Percentiles rank a stretch among this genome's conserved stretches.
phyloP scores from a whole-genome alignment of 1,140 invertebrate genomes.

The Zaprionus tsacasi region DNA sequence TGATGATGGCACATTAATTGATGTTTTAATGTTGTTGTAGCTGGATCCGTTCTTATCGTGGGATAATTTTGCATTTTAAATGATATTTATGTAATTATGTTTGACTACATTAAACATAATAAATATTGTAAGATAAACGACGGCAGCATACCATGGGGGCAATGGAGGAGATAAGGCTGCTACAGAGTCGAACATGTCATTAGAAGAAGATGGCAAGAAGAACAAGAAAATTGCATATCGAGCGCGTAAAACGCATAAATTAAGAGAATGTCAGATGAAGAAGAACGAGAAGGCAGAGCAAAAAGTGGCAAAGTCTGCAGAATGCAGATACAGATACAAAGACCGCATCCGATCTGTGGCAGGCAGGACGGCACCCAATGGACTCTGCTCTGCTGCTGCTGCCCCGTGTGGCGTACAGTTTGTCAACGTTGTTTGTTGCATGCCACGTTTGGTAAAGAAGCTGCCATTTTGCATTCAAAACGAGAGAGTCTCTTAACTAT shows the following conservation, averaged over 20 bases:
- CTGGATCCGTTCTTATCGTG: conserved; percentile 32
- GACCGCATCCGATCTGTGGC: neutral
- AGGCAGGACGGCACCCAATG: neutral
- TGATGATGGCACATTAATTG: conserved; percentile 37
- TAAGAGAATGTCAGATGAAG: conserved; percentile 36
- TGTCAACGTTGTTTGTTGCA: conserved; percentile 41
- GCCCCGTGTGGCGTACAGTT: conserved; percentile 38
- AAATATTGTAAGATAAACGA: conserved; percentile 50
- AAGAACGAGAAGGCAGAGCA: conserved; percentile 2
- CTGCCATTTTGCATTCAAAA: conserved; percentile 21
- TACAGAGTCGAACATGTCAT: conserved; percentile 40
- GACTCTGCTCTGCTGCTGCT: neutral
- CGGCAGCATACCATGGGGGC: conserved; percentile 11
- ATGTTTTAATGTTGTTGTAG: conserved; percentile 23
- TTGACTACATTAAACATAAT: conserved; percentile 45
- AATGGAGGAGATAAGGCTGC: conserved; percentile 22
- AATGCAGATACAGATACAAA: conserved; percentile 40
- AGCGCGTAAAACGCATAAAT: conserved; percentile 56
- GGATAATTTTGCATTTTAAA: conserved; percentile 52
- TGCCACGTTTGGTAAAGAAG: conserved; percentile 26
- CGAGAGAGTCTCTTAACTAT: neutral
- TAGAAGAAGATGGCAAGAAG: conserved; percentile 38
- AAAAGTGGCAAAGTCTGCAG: conserved; percentile 31
- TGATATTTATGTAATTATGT: conserved; percentile 51
- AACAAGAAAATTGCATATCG: conserved; percentile 54